A percentile compares a stretch with the other conserved stretches of the same genome.
phyloP scores from a whole-genome alignment of 2,888 invertebrate genomes.

The Helleia helle region DNA sequence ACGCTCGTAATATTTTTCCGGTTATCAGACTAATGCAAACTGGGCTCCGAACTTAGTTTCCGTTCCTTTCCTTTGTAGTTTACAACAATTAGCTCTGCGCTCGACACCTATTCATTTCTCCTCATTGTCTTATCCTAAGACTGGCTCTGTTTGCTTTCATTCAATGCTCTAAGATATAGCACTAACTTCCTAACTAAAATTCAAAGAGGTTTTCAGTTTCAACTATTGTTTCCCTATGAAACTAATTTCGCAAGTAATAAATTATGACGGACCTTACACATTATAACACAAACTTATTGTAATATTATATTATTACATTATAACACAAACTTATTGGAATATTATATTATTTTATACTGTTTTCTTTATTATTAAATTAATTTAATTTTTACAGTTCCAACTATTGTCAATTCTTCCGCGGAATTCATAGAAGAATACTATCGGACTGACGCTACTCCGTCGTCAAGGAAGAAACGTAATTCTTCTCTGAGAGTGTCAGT shows the following conservation, averaged over 20 bases:
- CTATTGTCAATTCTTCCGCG: slow-evolving; percentile 75
- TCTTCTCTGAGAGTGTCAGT: slow-evolving; percentile 67
- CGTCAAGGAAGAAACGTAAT: slow-evolving; percentile 54
- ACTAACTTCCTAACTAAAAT: slow-evolving; percentile 2
- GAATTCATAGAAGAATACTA: slow-evolving; percentile 77
- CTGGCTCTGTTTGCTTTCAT: slow-evolving; percentile 21
- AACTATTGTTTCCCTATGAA: background rate
- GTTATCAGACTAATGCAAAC: slow-evolving; percentile 18
- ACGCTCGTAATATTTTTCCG: slow-evolving; percentile 13
- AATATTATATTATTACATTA: too few species aligned
- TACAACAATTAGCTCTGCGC: slow-evolving; percentile 54
- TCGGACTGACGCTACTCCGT: slow-evolving; percentile 54
- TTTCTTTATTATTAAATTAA: too few species aligned
- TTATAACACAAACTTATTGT: too few species aligned
- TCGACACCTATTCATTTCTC: slow-evolving; percentile 59
- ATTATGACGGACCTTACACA: too few species aligned
- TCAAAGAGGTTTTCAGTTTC: slow-evolving; percentile 3
- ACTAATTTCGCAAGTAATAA: too few species aligned
- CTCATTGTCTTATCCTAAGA: slow-evolving; percentile 44
- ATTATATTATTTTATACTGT: too few species aligned
- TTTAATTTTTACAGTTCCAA: slow-evolving; percentile 61
- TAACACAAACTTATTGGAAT: too few species aligned
- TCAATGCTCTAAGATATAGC: slow-evolving; percentile 7
- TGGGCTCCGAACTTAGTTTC: slow-evolving; percentile 19
- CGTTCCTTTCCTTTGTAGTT: slow-evolving; percentile 20